phyloP scores from a whole-genome alignment of 1,140 invertebrate genomes.

The Drosophila parvula region DNA sequence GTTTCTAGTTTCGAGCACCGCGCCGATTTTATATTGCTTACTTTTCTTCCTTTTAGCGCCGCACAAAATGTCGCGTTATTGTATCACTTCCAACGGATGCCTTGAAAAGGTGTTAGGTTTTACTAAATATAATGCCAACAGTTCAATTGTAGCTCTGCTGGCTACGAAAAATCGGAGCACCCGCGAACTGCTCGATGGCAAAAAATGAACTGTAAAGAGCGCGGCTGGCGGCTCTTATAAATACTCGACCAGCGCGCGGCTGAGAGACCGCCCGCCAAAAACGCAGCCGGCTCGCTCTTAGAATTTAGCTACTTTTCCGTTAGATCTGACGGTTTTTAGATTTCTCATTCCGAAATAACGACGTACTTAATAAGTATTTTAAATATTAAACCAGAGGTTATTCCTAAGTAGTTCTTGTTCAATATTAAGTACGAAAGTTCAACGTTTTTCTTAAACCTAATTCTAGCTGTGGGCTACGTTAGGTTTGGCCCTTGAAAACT shows the following conservation, averaged over 20 bases:
- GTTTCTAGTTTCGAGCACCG: constrained; percentile 25
- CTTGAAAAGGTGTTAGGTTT: constrained; percentile 33
- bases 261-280: constrained; percentile 15
- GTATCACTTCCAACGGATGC: constrained; percentile 8
- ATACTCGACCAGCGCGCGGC: constrained; percentile 14
- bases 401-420: too few species aligned
- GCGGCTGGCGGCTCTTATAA: constrained; percentile 27
- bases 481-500: too few species aligned
- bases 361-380: background rate
- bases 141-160: constrained; percentile 33
- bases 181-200: constrained; percentile 32
- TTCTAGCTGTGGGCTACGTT: too few species aligned
- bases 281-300: constrained; percentile 16
- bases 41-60: constrained; percentile 13
- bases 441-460: too few species aligned
- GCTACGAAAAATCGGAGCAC: constrained; percentile 18
- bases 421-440: too few species aligned
- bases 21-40: constrained; percentile 24
- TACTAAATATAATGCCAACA: constrained; percentile 36
- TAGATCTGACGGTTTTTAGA: constrained; percentile 1
- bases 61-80: constrained; percentile 11
- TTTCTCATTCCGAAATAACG: background rate
- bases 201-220: constrained; percentile 30
- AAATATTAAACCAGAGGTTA: too few species aligned
- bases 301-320: background rate